Evolutionary conservation across 2,888 invertebrate genomes (phyloP).

Genomic region (Apodemia zela): DNA sequence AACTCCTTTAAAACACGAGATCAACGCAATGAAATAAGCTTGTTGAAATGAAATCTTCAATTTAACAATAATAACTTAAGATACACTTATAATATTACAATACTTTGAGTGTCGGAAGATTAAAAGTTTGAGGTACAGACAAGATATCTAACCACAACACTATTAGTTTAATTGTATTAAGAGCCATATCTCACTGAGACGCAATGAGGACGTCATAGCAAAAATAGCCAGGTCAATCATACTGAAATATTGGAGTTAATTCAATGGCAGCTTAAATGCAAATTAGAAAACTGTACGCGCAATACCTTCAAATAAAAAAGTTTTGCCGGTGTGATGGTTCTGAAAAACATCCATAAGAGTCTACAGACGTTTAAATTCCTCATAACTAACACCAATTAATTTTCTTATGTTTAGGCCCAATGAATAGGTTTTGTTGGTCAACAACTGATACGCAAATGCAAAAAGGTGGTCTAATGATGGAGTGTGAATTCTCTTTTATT

Average conservation of each 20-base stretch:
- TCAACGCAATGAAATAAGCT: background rate
- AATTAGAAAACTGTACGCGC: too few species aligned
- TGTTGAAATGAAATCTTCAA: background rate
- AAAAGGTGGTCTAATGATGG: too few species aligned
- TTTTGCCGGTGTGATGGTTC: too few species aligned
- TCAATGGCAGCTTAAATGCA: too few species aligned
- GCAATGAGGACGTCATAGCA: background rate
- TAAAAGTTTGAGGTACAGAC: background rate
- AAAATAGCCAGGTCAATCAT: too few species aligned
- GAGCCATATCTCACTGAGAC: background rate
- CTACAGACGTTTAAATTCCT: background rate
- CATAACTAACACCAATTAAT: too few species aligned
- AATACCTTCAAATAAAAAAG: too few species aligned
- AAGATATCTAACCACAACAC: background rate
- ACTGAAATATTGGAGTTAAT: too few species aligned
- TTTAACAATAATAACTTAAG: background rate
- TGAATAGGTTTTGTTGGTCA: too few species aligned
- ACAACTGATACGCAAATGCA: too few species aligned
- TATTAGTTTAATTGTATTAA: background rate
- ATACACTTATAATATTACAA: background rate
- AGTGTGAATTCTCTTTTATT: too few species aligned
- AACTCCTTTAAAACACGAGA: background rate
- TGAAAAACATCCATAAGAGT: background rate
- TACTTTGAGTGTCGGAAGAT: slow-evolving; percentile 12
- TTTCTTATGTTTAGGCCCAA: too few species aligned